These are phyloP conservation scores for Drosophila rubida DNA, from an alignment of 2,888 invertebrate species.

Conservation along the genomic window DNA sequence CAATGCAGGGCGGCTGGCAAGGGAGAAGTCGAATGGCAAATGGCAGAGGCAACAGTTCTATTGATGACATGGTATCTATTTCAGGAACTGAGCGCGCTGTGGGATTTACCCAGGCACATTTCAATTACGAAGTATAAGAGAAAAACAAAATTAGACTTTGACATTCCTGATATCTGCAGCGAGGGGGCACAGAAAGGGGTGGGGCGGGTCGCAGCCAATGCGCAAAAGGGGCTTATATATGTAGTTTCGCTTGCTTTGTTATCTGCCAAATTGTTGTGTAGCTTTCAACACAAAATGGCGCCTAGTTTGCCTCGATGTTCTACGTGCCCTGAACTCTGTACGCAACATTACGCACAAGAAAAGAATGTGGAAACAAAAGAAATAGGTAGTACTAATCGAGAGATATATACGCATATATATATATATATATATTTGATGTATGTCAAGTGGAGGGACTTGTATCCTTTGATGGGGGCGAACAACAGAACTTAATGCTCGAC, in stretches of 20 bases:
- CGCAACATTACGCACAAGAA: constrained; percentile 2
- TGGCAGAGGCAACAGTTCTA: constrained; percentile 29
- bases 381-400: background rate
- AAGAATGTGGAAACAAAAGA: constrained; percentile 4
- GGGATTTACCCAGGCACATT: constrained; percentile 66
- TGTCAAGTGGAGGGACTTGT: constrained; percentile 66
- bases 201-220: constrained; percentile 28
- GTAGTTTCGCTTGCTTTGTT: constrained; percentile 15
- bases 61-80: constrained; percentile 72
- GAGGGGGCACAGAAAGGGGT: constrained; percentile 14
- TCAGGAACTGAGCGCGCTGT: constrained; percentile 34
- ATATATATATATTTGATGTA: constrained; percentile 4
- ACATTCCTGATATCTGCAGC: constrained; percentile 61
- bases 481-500: constrained; percentile 75
- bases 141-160: constrained; percentile 70
- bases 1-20: constrained; percentile 39
- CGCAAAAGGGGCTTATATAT: constrained; percentile 51
- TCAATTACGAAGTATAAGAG: constrained; percentile 61
- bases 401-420: background rate
- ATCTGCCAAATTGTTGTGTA: constrained; percentile 7
- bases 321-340: constrained; percentile 61
- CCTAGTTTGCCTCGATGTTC: constrained; percentile 16
- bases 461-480: constrained; percentile 72
- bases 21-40: constrained; percentile 22
- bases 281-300: constrained; percentile 66